A percentile compares a stretch with the other conserved stretches of the same genome.
phyloP scores from a whole-genome alignment of 2,113 vertebrate genomes.

The Percopsis transmontana region DNA sequence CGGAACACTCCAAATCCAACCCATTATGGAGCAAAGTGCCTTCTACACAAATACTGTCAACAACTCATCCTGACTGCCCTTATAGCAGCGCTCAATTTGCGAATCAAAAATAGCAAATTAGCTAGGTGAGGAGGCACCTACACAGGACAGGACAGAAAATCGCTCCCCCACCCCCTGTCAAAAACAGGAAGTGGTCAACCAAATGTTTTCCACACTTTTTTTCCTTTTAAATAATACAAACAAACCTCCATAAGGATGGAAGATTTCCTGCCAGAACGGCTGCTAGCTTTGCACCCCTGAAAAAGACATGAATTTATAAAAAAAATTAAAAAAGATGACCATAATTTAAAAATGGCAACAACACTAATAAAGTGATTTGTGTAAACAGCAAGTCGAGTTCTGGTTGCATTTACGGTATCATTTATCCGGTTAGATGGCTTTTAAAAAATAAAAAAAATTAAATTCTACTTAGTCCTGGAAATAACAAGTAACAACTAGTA shows the following conservation, averaged over 20 bases:
- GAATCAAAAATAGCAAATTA: background rate
- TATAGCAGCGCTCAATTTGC: background rate
- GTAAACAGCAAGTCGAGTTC: too few species aligned
- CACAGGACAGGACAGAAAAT: background rate
- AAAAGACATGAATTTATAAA: background rate
- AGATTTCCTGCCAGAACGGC: background rate
- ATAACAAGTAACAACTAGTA: too few species aligned
- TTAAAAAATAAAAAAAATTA: too few species aligned
- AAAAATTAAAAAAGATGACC: too few species aligned
- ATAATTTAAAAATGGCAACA: too few species aligned
- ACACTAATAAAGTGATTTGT: too few species aligned
- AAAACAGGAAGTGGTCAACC: background rate
- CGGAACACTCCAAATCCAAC: background rate
- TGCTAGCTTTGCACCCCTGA: background rate
- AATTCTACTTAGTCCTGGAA: too few species aligned
- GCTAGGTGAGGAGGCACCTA: background rate
- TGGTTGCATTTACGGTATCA: too few species aligned
- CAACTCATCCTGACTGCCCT: background rate
- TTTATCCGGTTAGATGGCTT: too few species aligned
- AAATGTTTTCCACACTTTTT: background rate
- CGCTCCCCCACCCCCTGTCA: background rate
- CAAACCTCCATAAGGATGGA: background rate
- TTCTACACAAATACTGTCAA: slow-evolving; percentile 5
- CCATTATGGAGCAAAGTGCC: background rate
- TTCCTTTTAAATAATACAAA: background rate